Evolutionary conservation across 1,140 invertebrate genomes (phyloP).

Genomic region (Pseudomyrmex sp.): DNA sequence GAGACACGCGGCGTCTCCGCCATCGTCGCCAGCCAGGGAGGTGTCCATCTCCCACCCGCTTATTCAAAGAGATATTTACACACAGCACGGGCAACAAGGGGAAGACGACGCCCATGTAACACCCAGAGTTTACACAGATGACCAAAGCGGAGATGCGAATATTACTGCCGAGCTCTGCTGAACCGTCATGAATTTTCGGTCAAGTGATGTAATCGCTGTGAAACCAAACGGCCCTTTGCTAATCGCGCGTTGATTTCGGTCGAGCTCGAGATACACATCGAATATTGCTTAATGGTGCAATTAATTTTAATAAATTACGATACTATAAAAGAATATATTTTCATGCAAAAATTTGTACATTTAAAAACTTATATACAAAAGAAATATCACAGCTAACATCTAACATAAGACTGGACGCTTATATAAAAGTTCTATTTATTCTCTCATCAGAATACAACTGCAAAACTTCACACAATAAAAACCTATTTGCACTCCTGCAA

Average conservation of each 20-base stretch:
- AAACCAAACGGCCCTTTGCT: constrained; percentile 3
- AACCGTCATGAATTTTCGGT: constrained; percentile 15
- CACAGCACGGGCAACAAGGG: background rate
- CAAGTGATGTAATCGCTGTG: constrained; percentile 3
- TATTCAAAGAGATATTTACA: constrained; percentile 54
- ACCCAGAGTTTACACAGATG: background rate
- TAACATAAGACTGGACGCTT: too few relatives aligned
- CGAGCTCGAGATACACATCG: background rate
- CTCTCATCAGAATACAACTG: too few relatives aligned
- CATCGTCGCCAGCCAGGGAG: constrained; percentile 62
- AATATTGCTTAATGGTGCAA: background rate
- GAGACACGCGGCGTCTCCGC: constrained; percentile 69
- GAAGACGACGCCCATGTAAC: constrained; percentile 15
- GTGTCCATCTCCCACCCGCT: constrained; percentile 69
- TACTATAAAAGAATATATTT: too few relatives aligned
- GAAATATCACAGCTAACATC: too few relatives aligned
- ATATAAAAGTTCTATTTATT: too few relatives aligned
- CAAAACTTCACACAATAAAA: too few relatives aligned
- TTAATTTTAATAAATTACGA: too few relatives aligned
- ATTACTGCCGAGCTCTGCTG: constrained; percentile 10
- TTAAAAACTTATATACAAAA: too few relatives aligned
- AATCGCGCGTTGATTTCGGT: background rate
- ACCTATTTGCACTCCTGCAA: too few relatives aligned
- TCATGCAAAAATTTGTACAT: too few relatives aligned
- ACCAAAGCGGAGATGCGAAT: constrained; percentile 7